Conservation (phyloP, 2,797 vertebrate species). For the Mormyrops attenuatus region DNA sequence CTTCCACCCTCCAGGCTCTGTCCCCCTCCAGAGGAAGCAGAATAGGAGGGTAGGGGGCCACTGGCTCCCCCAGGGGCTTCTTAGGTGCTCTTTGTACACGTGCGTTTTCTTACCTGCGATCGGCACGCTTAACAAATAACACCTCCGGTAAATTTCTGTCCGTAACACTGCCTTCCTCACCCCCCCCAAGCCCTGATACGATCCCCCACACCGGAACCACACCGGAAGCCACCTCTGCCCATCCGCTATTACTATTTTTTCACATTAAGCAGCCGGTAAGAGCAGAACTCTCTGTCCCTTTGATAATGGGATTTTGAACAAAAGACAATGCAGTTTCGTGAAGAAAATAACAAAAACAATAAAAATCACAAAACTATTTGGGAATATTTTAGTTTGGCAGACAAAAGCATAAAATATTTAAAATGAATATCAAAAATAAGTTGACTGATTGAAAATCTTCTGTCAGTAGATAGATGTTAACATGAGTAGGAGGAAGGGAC, state of each 20-base stretch:
- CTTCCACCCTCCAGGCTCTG: not conserved
- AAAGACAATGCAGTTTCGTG: not conserved
- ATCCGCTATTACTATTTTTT: not conserved
- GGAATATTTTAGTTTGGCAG: not conserved
- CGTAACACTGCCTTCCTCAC: not conserved
- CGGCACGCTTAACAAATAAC: not conserved
- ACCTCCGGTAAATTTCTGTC: not conserved
- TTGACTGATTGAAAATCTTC: not conserved
- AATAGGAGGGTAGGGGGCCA: not conserved
- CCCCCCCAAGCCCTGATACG: not conserved
- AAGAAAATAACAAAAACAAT: not conserved
- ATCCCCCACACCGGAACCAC: not conserved
- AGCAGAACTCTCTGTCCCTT: not conserved
- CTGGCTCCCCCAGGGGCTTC: not conserved
- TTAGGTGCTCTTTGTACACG: not conserved
- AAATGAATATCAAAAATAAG: not conserved
- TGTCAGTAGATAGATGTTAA: not conserved
- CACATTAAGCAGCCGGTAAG: not conserved
- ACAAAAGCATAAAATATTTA: not conserved
- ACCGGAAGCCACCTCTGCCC: not conserved
- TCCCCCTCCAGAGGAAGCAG: constrained; percentile 24
- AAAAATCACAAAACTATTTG: not conserved
- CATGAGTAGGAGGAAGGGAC: not conserved
- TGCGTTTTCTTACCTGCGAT: not conserved
- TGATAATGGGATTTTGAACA: not conserved